Evolutionary conservation across 23 tunicate species (phyloP), one percentile per base, ranked within the genome.

Genomic region (Botrylloides violaceus): DNA sequence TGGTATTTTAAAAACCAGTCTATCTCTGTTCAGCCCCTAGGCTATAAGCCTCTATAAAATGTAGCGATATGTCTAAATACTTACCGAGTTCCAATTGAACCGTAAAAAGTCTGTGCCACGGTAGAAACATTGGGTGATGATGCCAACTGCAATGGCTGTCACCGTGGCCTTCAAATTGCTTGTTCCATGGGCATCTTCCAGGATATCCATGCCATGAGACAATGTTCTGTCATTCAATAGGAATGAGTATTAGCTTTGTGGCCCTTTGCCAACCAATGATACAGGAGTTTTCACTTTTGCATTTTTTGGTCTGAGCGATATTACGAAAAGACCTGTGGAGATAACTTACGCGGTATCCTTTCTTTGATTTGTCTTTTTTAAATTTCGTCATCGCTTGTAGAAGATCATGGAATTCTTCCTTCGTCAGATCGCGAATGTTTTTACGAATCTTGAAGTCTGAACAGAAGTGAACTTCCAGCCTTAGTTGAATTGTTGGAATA

Each of bases 181-280:
- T 64, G 32, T 78, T 28, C 83, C 91, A 84, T 4, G 83, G 91
- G 48, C 83, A 84, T 25, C 53, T 29, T 31, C 48, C 83, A 3
- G 91, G 91, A 77, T 77, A 84, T 6, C 83, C 83, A 34, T 78
- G 91, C 91, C 91, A 84, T 32, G 56, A 50, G 29, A 56, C 71
- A 3, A 76, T 82, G 77, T 58, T 53, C 88, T 82, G 66, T 32
- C 59, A 63, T 43, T 43, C n/a, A n/a, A n/a, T n/a, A 36, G 33
- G n/a, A 26, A 29, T 21, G n/a, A n/a, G n/a, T n/a, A n/a, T n/a
- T n/a, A n/a, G n/a, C n/a, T n/a, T n/a, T n/a, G n/a, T n/a, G n/a
- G n/a, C n/a, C n/a, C n/a, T n/a, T n/a, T n/a, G n/a, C n/a, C n/a
- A n/a, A n/a, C n/a, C n/a, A n/a, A n/a, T n/a, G n/a, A n/a, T n/a